These are phyloP conservation scores for Lordiphosa fenestrarum DNA, from an alignment of 2,888 invertebrate species.

Conservation along the genomic window DNA sequence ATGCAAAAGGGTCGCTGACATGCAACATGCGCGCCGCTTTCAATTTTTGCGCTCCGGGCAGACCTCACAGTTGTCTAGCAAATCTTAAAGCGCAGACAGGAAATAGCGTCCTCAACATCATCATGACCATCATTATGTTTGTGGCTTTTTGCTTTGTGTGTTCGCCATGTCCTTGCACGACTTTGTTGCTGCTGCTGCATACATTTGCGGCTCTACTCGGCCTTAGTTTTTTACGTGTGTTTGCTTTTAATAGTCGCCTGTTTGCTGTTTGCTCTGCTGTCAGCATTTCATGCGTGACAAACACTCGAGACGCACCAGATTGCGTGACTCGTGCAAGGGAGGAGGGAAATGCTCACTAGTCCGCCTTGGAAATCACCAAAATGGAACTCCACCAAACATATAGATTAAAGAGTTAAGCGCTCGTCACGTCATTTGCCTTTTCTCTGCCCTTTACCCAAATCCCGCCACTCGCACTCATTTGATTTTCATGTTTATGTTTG, in stretches of 20 bases:
- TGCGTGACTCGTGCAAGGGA: conserved; percentile 53
- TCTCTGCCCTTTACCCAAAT: conserved; percentile 2
- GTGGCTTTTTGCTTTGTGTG: conserved; percentile 51
- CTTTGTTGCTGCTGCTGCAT: conserved; percentile 32
- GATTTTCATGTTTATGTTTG: conserved; percentile 45
- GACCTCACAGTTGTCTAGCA: conserved; percentile 50
- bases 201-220: conserved; percentile 53
- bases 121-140: conserved; percentile 31
- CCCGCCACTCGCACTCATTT: conserved; percentile 2
- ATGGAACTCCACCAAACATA: conserved; percentile 1
- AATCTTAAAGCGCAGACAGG: conserved; percentile 72
- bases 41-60: conserved; percentile 57
- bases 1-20: conserved; percentile 61
- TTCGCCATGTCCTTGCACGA: conserved; percentile 58
- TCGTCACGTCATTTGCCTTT: conserved; percentile 50
- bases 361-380: conserved; percentile 47
- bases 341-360: conserved; percentile 43
- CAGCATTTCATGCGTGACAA: conserved; percentile 60
- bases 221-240: conserved; percentile 61
- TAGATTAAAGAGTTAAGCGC: conserved; percentile 71
- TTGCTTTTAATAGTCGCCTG: conserved; percentile 66
- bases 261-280: conserved; percentile 43
- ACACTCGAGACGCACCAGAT: conserved; percentile 47
- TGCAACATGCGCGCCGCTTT: conserved; percentile 60
- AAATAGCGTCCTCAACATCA: conserved; percentile 47